Evolutionary conservation across 2,797 vertebrate genomes (phyloP), one percentile per base, ranked within the genome.

Genomic region (Myotis vivesi): DNA sequence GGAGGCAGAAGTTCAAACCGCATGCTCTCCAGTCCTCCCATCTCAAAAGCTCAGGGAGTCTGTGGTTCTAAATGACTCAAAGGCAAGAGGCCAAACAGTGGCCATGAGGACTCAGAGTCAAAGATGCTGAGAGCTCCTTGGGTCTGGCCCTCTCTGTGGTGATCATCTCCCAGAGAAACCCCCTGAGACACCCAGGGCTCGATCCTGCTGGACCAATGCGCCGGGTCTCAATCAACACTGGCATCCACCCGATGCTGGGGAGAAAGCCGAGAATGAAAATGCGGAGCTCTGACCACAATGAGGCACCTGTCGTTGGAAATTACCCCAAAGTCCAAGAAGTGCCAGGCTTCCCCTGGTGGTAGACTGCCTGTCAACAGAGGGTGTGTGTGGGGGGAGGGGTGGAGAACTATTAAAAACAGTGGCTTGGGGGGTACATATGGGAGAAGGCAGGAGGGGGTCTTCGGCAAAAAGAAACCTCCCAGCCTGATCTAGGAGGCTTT

Each of bases 331-430:
- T 23, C 38, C 69, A 83, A 73, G 46, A 73, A 69, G 62, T 20
- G 25, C 53, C 72, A 77, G 89, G 59, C 33, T 51, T 28, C 80
- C 82, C 38, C 23, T 6, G 13, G 73, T 20, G 55, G 20, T 15
- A 95, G 86, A 68, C 57, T 80, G 36, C 41, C 75, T 22, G 9
- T 79, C 87, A 64, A 79, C n/a, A 84, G 84, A 88, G 57, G 71
- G 69, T 59, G 57, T 68, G n/a, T 23, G 30, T 13, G 25, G 16
- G 1, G 12, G 15, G 36, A 3, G 3, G 22, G 69, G 57, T 68
- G 5, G 11, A 11, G 5, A 71, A n/a, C 51, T 79, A 44, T 76
- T 62, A 28, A 83, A 89, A 71, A 55, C 30, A 30, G 53, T 68
- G 51, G 51, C 44, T 73, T 81, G 19, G 8, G 71, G 71, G 12